A percentile compares a stretch with the other conserved stretches of the same genome.
These are phyloP conservation scores for Lytechinus pictus DNA, from an alignment of 35 echinoderm and acorn worm species.

Conservation along the genomic window DNA sequence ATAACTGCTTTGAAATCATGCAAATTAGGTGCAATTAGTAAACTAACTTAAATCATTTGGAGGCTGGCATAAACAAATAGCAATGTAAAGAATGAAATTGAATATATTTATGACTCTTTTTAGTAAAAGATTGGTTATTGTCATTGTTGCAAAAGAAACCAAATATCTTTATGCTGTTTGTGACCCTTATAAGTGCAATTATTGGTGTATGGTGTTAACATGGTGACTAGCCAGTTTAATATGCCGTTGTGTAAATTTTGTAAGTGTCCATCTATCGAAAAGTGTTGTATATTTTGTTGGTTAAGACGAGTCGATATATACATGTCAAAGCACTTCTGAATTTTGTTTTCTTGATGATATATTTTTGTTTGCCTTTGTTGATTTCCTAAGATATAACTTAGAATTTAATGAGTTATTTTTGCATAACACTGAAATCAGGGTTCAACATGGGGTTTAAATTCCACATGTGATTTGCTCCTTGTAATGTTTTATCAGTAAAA, in stretches of 20 bases:
- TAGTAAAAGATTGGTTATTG: background rate
- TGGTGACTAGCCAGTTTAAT: background rate
- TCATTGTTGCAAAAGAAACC: background rate
- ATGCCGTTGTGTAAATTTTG: background rate
- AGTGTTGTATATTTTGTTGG: background rate
- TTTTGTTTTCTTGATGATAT: background rate
- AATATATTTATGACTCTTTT: background rate
- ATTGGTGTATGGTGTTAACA: background rate
- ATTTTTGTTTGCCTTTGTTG: background rate
- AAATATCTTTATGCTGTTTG: background rate
- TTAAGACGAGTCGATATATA: background rate
- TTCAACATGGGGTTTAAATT: background rate
- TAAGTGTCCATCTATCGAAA: background rate
- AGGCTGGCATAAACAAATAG: background rate
- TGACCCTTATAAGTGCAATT: constrained; percentile 3
- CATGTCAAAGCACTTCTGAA: background rate
- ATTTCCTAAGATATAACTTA: background rate
- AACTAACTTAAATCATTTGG: background rate
- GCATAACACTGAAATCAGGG: background rate
- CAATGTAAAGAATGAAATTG: too few relatives aligned
- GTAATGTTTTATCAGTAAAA: background rate
- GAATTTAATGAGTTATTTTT: background rate
- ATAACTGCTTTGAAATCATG: background rate
- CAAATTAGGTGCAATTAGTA: constrained; percentile 11
- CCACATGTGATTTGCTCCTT: background rate